A percentile compares a stretch with the other conserved stretches of the same genome.
phyloP scores from a whole-genome alignment of 64 coral and sea anemone species.

The Porites lutea region DNA sequence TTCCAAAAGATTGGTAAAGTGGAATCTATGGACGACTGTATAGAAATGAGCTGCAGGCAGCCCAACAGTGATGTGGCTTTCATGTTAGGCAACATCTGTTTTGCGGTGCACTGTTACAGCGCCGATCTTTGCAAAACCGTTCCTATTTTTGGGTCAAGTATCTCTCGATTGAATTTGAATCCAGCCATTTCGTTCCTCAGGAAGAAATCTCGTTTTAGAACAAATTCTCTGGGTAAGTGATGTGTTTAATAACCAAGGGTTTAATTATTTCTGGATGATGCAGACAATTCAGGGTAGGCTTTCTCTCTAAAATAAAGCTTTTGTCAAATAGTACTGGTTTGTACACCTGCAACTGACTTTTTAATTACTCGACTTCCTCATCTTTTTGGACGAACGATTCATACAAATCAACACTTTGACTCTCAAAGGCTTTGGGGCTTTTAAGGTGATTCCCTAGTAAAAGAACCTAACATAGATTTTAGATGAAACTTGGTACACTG shows the following conservation, averaged over 20 bases:
- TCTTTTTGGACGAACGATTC: too few relatives aligned
- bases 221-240: constrained; percentile 63
- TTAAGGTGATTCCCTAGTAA: too few relatives aligned
- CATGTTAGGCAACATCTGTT: constrained; percentile 92
- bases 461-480: too few relatives aligned
- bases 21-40: constrained; percentile 96
- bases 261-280: too few relatives aligned
- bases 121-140: constrained; percentile 87
- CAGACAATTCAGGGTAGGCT: neutral
- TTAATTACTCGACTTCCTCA: too few relatives aligned
- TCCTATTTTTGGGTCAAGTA: constrained; percentile 75
- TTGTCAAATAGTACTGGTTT: too few relatives aligned
- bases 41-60: constrained; percentile 90
- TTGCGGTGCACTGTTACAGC: constrained; percentile 91
- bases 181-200: constrained; percentile 84
- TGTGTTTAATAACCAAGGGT: neutral
- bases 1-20: constrained; percentile 93
- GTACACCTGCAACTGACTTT: too few relatives aligned
- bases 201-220: constrained; percentile 42
- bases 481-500: too few relatives aligned
- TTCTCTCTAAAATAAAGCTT: too few relatives aligned
- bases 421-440: too few relatives aligned
- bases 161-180: constrained; percentile 79
- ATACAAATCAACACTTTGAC: too few relatives aligned
- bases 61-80: constrained; percentile 88